Conservation (phyloP, 2,797 vertebrate species). For the Centroberyx gerrardi region DNA sequence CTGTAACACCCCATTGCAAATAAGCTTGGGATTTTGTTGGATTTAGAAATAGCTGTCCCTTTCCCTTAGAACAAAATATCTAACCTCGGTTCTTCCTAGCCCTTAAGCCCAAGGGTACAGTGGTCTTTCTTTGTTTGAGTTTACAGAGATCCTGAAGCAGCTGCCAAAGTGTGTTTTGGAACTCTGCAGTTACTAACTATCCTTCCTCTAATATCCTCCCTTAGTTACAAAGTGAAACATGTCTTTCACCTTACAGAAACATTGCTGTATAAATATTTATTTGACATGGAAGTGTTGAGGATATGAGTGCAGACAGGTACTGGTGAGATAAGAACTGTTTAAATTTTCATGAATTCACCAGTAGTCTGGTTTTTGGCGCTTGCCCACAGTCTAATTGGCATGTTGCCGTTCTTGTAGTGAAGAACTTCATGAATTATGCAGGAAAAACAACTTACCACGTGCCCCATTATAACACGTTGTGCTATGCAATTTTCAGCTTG, state of each 20-base stretch:
- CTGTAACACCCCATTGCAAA: constrained; percentile 1
- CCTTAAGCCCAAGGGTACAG: constrained; percentile 5
- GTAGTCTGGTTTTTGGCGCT: constrained; percentile 75
- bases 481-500: constrained; percentile 66
- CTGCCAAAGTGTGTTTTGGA: constrained; percentile 40
- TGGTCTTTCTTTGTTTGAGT: constrained; percentile 45
- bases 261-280: constrained; percentile 79
- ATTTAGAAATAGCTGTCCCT: neutral
- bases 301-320: constrained; percentile 50
- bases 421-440: constrained; percentile 86
- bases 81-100: constrained; percentile 5
- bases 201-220: constrained; percentile 51
- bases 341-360: constrained; percentile 85
- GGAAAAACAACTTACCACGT: constrained; percentile 80
- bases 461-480: constrained; percentile 83
- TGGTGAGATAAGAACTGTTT: constrained; percentile 74
- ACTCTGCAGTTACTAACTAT: constrained; percentile 24
- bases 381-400: constrained; percentile 84
- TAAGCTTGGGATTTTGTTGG: constrained; percentile 10
- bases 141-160: constrained; percentile 34
- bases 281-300: constrained; percentile 63
- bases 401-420: constrained; percentile 77
- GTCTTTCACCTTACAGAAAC: constrained; percentile 70
- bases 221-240: constrained; percentile 61
- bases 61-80: constrained; percentile 18